Evolutionary conservation across 2,797 vertebrate genomes (phyloP).

Genomic region (Stomatorhinus walkeri): DNA sequence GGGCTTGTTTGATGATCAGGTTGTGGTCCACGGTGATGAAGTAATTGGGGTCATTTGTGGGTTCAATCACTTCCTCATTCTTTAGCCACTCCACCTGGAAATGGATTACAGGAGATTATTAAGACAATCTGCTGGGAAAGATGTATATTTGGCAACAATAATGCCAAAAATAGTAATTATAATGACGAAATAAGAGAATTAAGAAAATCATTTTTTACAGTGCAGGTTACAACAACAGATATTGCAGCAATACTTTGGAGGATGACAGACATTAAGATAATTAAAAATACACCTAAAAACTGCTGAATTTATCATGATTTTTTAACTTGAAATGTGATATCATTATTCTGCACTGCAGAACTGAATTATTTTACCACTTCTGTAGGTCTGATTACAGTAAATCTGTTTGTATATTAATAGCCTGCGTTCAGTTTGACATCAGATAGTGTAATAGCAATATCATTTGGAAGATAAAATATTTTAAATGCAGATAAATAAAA

Average conservation of each 20-base stretch:
- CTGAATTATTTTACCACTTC: neutral
- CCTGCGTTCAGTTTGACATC: neutral
- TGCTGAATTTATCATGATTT: neutral
- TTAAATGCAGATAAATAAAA: neutral
- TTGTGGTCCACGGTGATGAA: conserved; percentile 87
- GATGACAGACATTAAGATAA: neutral
- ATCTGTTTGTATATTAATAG: neutral
- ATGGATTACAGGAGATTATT: conserved; percentile 27
- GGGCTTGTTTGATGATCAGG: conserved; percentile 88
- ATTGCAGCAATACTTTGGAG: neutral
- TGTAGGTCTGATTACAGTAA: neutral
- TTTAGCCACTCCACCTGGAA: conserved; percentile 93
- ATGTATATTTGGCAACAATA: neutral
- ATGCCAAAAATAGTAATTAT: neutral
- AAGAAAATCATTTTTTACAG: neutral
- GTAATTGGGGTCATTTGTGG: conserved; percentile 81
- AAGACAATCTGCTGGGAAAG: conserved; percentile 11
- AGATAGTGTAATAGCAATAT: neutral
- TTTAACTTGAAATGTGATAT: neutral
- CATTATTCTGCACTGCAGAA: neutral
- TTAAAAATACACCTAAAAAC: neutral
- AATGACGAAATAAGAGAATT: neutral
- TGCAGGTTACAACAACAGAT: neutral
- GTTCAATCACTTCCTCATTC: conserved; percentile 88
- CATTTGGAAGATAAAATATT: neutral